Percentiles rank a stretch among this genome's conserved stretches.
These are phyloP conservation scores for Syndactyla subalaris DNA, from an alignment of 2,797 vertebrate genomes.

Conservation along the genomic window DNA sequence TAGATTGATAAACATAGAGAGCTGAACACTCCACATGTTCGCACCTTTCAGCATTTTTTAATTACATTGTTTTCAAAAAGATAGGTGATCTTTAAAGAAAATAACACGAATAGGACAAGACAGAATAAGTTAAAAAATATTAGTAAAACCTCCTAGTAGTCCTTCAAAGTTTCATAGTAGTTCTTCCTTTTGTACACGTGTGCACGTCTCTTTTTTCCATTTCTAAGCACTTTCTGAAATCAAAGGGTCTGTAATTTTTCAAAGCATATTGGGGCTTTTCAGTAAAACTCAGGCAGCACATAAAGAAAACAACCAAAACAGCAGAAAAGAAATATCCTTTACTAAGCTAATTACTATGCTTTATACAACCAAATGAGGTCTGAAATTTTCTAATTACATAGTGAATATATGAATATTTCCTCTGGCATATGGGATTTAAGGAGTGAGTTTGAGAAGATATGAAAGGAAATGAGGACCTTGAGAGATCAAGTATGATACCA, in stretches of 20 bases:
- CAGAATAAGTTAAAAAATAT: background rate
- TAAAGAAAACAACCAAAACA: background rate
- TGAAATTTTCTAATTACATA: conserved; percentile 59
- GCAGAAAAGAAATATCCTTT: conserved; percentile 5
- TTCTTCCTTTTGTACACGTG: background rate
- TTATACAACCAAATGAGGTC: conserved; percentile 1
- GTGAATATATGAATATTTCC: conserved; percentile 62
- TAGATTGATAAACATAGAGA: background rate
- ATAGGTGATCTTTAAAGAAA: background rate
- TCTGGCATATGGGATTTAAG: conserved; percentile 26
- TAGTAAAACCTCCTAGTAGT: background rate
- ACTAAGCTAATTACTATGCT: background rate
- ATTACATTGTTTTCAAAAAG: background rate
- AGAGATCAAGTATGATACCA: background rate
- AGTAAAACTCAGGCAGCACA: background rate
- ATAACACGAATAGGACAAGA: background rate
- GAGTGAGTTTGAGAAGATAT: conserved; percentile 17
- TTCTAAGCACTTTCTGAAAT: background rate
- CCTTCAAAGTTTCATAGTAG: background rate
- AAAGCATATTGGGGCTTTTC: background rate
- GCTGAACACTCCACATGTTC: background rate
- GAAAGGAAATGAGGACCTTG: conserved; percentile 58
- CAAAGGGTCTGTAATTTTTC: background rate
- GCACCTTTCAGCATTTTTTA: background rate
- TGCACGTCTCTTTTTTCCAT: background rate